Conservation (phyloP, 1,140 invertebrate genomes). For the Doryteuthis pealeii region DNA sequence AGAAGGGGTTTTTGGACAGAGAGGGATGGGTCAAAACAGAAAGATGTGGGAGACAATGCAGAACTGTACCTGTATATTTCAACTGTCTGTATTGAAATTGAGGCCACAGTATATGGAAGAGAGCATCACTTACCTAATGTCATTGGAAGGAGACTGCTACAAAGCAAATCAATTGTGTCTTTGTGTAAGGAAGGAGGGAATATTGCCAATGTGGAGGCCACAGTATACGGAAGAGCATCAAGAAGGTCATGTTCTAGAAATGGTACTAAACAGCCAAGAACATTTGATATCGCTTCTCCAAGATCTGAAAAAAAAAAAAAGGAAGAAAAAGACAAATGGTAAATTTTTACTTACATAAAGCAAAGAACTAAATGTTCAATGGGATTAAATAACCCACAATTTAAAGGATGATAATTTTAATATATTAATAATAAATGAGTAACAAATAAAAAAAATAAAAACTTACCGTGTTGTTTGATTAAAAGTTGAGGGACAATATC, state of each 20-base stretch:
- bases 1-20: no score
- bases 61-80: no score
- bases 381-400: no score
- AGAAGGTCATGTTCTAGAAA: constrained; percentile 96
- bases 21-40: no score
- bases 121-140: constrained; percentile 78
- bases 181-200: constrained; percentile 89
- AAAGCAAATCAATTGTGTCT: constrained; percentile 91
- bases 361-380: no score
- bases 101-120: no score
- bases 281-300: constrained; percentile 62
- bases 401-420: no score
- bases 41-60: no score
- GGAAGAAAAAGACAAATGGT: background rate
- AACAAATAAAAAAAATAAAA: background rate
- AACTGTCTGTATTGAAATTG: no score
- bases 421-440: background rate
- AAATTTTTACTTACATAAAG: background rate
- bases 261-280: constrained; percentile 71
- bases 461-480: constrained; percentile 59
- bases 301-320: constrained; percentile 70
- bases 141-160: constrained; percentile 95
- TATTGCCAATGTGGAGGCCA: constrained; percentile 89
- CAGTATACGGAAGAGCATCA: constrained; percentile 90
- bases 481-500: constrained; percentile 61